These are phyloP conservation scores for Callospermophilus lateralis DNA, from an alignment of 2,113 vertebrate genomes.

Conservation along the genomic window DNA sequence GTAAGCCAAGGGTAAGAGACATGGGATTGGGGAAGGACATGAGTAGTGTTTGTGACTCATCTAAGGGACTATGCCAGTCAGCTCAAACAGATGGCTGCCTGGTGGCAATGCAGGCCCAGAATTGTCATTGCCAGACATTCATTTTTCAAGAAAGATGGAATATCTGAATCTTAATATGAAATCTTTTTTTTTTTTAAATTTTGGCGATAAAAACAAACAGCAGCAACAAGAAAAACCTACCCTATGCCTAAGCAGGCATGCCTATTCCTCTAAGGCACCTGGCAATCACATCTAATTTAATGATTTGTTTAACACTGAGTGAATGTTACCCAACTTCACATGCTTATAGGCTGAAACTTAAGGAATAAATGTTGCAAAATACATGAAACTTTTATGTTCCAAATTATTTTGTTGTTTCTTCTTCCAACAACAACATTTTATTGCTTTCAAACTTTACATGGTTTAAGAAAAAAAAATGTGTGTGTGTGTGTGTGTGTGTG, in stretches of 20 bases:
- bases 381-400: neutral
- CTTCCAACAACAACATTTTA: neutral
- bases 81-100: neutral
- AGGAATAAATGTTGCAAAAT: neutral
- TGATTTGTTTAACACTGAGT: neutral
- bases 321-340: neutral
- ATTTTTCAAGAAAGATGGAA: neutral
- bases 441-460: neutral
- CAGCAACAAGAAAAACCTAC: neutral
- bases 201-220: neutral
- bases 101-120: neutral
- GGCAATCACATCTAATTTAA: neutral
- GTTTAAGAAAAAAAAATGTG: too few relatives aligned
- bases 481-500: too few relatives aligned
- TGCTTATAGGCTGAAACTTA: neutral
- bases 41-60: neutral
- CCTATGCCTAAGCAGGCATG: neutral
- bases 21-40: fast-evolving
- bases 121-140: neutral
- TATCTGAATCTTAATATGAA: neutral
- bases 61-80: neutral
- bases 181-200: neutral
- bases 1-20: neutral
- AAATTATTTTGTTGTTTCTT: neutral
- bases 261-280: neutral